Conservation (phyloP, 2,113 vertebrate genomes). For the Pelvicachromis taeniatus region DNA sequence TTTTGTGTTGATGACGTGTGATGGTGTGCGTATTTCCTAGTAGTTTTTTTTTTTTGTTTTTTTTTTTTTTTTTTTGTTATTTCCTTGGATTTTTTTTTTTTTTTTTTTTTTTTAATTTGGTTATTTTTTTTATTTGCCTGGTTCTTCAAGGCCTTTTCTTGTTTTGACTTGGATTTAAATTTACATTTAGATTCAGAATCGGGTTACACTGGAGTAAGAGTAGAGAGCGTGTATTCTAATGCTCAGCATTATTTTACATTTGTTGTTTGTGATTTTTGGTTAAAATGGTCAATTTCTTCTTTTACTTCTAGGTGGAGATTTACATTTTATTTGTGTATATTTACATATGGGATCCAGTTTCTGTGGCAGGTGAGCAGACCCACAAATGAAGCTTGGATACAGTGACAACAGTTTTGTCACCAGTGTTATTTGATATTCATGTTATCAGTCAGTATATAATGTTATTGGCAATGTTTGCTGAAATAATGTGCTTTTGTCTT, state of each 20-base stretch:
- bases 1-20: background rate
- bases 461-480: background rate
- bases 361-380: conserved; percentile 87
- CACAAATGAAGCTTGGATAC: background rate
- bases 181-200: background rate
- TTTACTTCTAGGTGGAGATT: conserved; percentile 89
- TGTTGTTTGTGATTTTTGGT: background rate
- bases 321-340: conserved; percentile 91
- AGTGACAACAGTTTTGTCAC: background rate
- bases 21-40: background rate
- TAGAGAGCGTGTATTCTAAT: background rate
- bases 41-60: rapidly evolving
- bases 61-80: too few species aligned
- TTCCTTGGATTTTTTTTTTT: background rate
- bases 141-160: background rate
- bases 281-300: background rate
- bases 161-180: background rate
- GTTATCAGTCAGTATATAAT: rapidly evolving
- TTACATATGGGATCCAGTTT: conserved; percentile 89
- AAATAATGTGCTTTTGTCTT: background rate
- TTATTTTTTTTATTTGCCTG: background rate
- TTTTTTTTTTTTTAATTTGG: background rate
- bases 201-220: background rate
- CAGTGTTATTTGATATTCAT: background rate
- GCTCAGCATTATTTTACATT: background rate